Percentiles rank a stretch among this genome's conserved stretches.
phyloP scores from a whole-genome alignment of 2,113 vertebrate genomes.

The Raja brachyura region DNA sequence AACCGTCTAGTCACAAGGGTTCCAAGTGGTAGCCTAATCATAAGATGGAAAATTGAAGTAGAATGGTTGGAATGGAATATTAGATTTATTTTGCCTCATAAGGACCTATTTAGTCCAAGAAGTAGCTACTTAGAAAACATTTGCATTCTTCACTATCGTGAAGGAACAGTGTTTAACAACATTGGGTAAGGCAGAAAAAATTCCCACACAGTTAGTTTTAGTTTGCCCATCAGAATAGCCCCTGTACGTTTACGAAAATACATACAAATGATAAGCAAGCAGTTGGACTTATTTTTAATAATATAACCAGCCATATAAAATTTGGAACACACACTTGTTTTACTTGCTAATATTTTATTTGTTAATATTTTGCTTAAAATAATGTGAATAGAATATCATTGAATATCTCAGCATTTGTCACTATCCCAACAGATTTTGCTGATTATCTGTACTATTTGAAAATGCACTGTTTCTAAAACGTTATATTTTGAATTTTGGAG shows the following conservation, averaged over 20 bases:
- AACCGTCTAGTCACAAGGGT: not conserved
- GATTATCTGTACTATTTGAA: not conserved
- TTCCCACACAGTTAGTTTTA: not conserved
- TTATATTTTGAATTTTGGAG: not conserved
- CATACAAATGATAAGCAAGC: not conserved
- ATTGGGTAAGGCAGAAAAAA: not conserved
- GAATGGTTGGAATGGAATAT: too few relatives aligned
- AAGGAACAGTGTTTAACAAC: not conserved
- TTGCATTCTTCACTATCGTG: not conserved
- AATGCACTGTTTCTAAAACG: not conserved
- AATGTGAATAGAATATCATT: not conserved
- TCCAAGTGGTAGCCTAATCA: too few relatives aligned
- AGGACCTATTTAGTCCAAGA: not conserved
- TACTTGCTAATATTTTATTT: not conserved
- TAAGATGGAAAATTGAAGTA: too few relatives aligned
- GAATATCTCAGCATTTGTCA: not conserved
- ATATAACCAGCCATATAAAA: not conserved
- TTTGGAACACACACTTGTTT: not conserved
- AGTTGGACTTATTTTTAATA: not conserved
- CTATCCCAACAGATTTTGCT: not conserved
- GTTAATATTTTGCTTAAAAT: slow-evolving; percentile 1
- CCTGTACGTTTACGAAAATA: not conserved
- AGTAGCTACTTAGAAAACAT: not conserved
- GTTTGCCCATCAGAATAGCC: not conserved
- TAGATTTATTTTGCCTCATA: too few relatives aligned